Evolutionary conservation across 1,140 invertebrate genomes (phyloP).

Genomic region (Pseudomyrmex concolor): DNA sequence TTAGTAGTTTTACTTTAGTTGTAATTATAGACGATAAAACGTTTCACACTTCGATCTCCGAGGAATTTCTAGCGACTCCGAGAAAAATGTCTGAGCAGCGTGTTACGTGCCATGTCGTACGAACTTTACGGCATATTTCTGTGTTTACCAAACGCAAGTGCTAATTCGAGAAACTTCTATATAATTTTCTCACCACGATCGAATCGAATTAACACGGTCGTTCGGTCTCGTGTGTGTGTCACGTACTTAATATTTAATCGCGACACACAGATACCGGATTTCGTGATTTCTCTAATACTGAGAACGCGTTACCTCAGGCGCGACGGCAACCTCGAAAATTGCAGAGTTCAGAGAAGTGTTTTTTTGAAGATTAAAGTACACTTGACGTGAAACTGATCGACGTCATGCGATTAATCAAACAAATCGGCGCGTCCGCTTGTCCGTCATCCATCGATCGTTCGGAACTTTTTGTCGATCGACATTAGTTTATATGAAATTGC

Average conservation of each 20-base stretch:
- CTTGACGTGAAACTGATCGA: not conserved
- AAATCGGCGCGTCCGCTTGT: not conserved
- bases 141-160: conserved; percentile 4
- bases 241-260: not conserved
- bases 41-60: conserved; percentile 15
- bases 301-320: conserved; percentile 1
- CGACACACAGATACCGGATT: no score
- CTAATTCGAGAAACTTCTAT: conserved; percentile 26
- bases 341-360: not conserved
- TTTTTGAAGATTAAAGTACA: conserved; percentile 7
- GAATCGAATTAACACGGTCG: conserved; percentile 25
- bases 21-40: not conserved
- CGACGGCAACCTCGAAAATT: conserved; percentile 12
- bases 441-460: not conserved
- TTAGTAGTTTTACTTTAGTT: not conserved
- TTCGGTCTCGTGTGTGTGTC: not conserved
- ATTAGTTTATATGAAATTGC: conserved; percentile 1
- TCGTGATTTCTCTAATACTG: conserved; percentile 3
- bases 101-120: conserved; percentile 2
- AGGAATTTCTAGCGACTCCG: not conserved
- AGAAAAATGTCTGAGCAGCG: conserved; percentile 11
- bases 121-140: not conserved
- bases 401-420: conserved; percentile 33
- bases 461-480: not conserved
- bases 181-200: not conserved